These are phyloP conservation scores for Psittacula cyanocephala DNA, from an alignment of 2,113 vertebrate species.

Conservation along the genomic window DNA sequence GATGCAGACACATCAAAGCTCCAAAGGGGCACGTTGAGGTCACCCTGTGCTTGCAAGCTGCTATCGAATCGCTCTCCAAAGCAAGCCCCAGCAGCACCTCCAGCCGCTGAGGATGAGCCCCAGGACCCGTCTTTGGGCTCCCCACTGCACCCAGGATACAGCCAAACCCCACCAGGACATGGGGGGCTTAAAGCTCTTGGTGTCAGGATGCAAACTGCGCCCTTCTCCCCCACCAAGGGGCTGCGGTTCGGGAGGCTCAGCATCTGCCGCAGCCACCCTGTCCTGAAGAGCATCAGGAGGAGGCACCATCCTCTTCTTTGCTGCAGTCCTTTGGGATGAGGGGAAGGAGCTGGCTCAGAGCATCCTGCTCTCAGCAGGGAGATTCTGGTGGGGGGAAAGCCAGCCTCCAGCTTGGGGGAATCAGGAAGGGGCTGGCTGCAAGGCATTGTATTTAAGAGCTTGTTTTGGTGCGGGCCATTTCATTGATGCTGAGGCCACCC, in stretches of 20 bases:
- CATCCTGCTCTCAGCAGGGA: background rate
- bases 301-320: background rate
- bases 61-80: background rate
- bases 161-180: accelerated
- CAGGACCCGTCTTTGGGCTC: background rate
- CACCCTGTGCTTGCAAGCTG: background rate
- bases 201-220: background rate
- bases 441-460: background rate
- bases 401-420: background rate
- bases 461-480: background rate
- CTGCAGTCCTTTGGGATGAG: accelerated
- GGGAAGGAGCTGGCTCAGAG: background rate
- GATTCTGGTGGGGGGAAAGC: accelerated
- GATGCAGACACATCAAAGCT: background rate
- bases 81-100: background rate
- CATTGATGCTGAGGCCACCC: background rate
- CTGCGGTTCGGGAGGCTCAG: accelerated
- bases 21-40: background rate
- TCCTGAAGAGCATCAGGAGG: background rate
- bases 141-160: background rate
- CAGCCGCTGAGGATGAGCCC: background rate
- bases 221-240: accelerated
- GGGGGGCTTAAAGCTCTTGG: background rate
- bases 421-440: background rate
- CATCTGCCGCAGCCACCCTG: accelerated